Base-by-base conservation (phyloP, 2,113 vertebrate genomes). In the Bufo bufo region DNA sequence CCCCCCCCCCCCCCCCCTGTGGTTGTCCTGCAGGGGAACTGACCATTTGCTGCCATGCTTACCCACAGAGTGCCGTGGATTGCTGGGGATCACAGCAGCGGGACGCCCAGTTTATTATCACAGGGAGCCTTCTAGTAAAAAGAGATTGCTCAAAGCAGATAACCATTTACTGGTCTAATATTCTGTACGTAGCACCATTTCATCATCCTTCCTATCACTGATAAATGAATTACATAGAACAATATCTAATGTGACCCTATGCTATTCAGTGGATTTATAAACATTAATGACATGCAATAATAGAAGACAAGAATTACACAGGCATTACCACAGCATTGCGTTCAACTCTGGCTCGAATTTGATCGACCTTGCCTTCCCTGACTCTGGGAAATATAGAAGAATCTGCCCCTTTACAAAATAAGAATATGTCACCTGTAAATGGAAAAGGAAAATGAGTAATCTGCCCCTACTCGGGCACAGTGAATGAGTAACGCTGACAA, bases 351-450 rank as follows among this genome's bases (percentile, higher is more conserved):
- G 97, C 93, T 88, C 86, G 95, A 89, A 99, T 91, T 93, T 98
- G 96, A 0, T 98, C 97, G 90, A 99, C 96, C 94, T 98, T 99
- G 90, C 98, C 98, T 89, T 98, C 96, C 87, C 96, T 90, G 12
- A 99, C 97, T 86, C 96, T 93, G 87, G 98, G 98, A 90, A 99
- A 99, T 94, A 99, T 97, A 71, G 98, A 96, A 23, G 98, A 99
- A 92, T 99, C 98, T 14, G 98, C 98, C 85, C 98, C 98, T 94
- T 99, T 99, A 91, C 97, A 99, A 91, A 99, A 99, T 65, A 99
- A 93, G 85, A 95, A 98, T 88, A 97, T 93, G 75, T 99, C 97
- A 75, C 97, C 98, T 99, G 43, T 0, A 86, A 54, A 23, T 49
- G 71, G 14, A 81, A 13, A 56, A 59, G n/a, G 3, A 61, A 33